Conservation (phyloP, 2,113 vertebrate species). For the Ascaphus truei region DNA sequence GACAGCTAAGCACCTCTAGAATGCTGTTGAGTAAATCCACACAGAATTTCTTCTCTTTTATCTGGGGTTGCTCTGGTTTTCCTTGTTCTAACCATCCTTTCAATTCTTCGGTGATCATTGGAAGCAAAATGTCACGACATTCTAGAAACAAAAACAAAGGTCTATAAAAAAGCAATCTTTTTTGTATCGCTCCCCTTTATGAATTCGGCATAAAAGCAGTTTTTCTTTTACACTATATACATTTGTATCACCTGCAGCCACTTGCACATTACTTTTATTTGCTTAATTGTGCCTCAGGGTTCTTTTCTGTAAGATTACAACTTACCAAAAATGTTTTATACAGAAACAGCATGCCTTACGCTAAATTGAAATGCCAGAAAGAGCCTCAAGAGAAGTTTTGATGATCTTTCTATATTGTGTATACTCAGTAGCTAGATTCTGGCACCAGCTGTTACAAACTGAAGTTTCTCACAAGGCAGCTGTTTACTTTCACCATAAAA, state of each 20-base stretch:
- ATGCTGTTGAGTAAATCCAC: slow-evolving; percentile 91
- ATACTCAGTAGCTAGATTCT: neutral
- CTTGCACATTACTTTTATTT: too few relatives aligned
- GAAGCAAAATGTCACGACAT: slow-evolving; percentile 89
- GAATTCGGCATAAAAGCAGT: neutral
- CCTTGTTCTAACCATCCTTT: slow-evolving; percentile 74
- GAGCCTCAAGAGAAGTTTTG: neutral
- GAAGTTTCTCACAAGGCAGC: neutral
- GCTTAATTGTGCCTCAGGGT: accelerated
- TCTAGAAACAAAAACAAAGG: slow-evolving; percentile 60
- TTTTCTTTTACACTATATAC: neutral
- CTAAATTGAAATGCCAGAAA: neutral
- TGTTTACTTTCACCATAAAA: neutral
- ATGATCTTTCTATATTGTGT: neutral
- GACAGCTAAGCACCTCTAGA: slow-evolving; percentile 86
- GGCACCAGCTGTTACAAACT: neutral
- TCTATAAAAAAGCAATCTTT: neutral
- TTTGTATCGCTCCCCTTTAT: neutral
- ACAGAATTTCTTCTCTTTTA: slow-evolving; percentile 71
- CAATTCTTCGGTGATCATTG: slow-evolving; percentile 90
- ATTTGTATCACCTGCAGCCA: accelerated
- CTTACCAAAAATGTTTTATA: neutral
- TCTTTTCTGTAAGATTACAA: neutral
- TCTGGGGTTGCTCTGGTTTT: slow-evolving; percentile 59
- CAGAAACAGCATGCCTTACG: neutral